Percentiles rank a stretch among this genome's conserved stretches.
Conservation (phyloP, 1,140 invertebrate genomes). For the Papilio helenus region DNA sequence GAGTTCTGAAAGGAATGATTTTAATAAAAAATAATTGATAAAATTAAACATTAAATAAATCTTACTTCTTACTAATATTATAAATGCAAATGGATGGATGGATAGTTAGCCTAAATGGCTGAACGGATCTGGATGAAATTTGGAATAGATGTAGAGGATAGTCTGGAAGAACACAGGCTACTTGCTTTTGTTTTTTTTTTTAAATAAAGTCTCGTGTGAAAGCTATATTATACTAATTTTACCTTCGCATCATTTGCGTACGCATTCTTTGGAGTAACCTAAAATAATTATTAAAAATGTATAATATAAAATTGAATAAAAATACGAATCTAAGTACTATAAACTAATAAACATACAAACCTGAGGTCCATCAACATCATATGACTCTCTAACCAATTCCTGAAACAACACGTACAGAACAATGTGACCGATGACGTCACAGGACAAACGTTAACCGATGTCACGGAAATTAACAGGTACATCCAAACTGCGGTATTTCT, state of each 20-base stretch:
- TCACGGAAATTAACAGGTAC: too few species aligned
- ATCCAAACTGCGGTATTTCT: too few species aligned
- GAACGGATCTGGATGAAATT: too few species aligned
- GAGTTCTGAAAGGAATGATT: slow-evolving; percentile 1
- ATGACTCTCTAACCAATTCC: slow-evolving; percentile 4
- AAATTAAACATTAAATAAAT: too few species aligned
- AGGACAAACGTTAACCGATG: not conserved
- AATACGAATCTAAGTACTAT: not conserved
- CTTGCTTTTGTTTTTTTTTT: too few species aligned
- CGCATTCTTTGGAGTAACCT: not conserved
- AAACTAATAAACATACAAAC: not conserved
- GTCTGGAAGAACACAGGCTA: too few species aligned
- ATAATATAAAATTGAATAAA: not conserved
- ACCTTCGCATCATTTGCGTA: not conserved
- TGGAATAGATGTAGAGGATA: too few species aligned
- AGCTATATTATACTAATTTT: not conserved
- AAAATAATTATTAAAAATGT: not conserved
- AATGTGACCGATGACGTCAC: not conserved
- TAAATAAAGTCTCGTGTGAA: too few species aligned
- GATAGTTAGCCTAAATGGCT: too few species aligned
- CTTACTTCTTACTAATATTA: too few species aligned
- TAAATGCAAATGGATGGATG: too few species aligned
- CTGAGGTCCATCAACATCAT: not conserved
- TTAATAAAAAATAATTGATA: too few species aligned
- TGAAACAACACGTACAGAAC: not conserved